A percentile compares a stretch with the other conserved stretches of the same genome.
Evolutionary conservation across 2,797 vertebrate genomes (phyloP).

Genomic region (Todus mexicanus): DNA sequence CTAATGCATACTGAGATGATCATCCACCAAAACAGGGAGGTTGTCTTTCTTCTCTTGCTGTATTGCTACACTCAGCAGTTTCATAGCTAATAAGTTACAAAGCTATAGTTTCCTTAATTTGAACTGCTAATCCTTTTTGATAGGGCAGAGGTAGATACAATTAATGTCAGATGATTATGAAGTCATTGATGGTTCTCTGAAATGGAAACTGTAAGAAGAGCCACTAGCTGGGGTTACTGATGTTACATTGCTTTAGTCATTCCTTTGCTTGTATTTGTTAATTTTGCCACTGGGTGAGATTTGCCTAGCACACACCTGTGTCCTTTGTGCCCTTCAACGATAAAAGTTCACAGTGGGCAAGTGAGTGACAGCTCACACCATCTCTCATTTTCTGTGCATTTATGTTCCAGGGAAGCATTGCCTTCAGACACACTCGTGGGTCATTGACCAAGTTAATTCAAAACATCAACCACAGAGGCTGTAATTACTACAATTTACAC

Average conservation of each 20-base stretch:
- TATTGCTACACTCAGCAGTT: conserved; percentile 66
- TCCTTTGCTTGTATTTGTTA: background rate
- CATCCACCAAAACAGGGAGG: conserved; percentile 32
- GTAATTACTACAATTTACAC: background rate
- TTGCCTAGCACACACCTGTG: background rate
- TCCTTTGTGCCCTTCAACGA: background rate
- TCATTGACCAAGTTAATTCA: background rate
- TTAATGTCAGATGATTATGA: background rate
- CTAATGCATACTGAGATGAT: conserved; percentile 65
- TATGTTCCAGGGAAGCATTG: background rate
- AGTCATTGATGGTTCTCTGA: background rate
- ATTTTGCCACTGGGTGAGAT: background rate
- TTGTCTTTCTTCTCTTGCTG: conserved; percentile 42
- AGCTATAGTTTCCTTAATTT: background rate
- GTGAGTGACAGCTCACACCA: background rate
- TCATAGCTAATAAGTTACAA: conserved; percentile 54
- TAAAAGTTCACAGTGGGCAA: background rate
- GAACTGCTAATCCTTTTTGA: background rate
- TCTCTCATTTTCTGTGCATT: background rate
- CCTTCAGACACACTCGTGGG: background rate
- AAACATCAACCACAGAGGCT: background rate
- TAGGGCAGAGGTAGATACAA: background rate
- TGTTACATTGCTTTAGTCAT: background rate
- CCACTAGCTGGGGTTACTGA: background rate
- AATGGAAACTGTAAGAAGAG: conserved; percentile 33